phyloP scores from a whole-genome alignment of 2,888 invertebrate genomes.

The Troides oblongomaculatus region DNA sequence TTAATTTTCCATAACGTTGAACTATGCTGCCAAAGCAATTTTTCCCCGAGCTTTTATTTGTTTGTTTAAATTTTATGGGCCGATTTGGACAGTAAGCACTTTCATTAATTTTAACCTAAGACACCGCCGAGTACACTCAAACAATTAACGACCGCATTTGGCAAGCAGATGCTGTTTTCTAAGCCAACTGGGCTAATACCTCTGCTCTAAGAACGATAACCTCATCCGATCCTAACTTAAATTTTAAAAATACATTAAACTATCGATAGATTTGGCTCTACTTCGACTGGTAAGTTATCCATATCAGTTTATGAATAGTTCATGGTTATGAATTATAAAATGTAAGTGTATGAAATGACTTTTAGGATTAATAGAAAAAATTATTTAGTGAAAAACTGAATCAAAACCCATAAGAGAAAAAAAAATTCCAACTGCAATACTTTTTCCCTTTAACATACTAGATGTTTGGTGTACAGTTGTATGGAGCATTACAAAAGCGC shows the following conservation, averaged over 20 bases:
- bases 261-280: not conserved
- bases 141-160: constrained; percentile 30
- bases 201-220: constrained; percentile 15
- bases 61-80: constrained; percentile 28
- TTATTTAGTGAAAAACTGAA: no score
- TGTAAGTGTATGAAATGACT: no score
- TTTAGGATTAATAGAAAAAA: no score
- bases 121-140: constrained; percentile 21
- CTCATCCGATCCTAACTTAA: not conserved
- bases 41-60: constrained; percentile 19
- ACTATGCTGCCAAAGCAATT: constrained; percentile 13
- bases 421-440: no score
- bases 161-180: constrained; percentile 25
- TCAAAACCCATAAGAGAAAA: no score
- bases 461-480: not conserved
- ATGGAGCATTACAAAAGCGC: not conserved
- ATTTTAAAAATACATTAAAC: not conserved
- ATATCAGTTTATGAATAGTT: not conserved
- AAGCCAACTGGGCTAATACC: constrained; percentile 27
- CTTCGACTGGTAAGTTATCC: not conserved
- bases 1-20: constrained; percentile 26
- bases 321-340: not conserved
- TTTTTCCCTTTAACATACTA: not conserved
- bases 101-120: constrained; percentile 27
- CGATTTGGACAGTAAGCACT: constrained; percentile 27